Evolutionary conservation across 2,113 vertebrate genomes (phyloP).

Genomic region (Coracopsis vasa): DNA sequence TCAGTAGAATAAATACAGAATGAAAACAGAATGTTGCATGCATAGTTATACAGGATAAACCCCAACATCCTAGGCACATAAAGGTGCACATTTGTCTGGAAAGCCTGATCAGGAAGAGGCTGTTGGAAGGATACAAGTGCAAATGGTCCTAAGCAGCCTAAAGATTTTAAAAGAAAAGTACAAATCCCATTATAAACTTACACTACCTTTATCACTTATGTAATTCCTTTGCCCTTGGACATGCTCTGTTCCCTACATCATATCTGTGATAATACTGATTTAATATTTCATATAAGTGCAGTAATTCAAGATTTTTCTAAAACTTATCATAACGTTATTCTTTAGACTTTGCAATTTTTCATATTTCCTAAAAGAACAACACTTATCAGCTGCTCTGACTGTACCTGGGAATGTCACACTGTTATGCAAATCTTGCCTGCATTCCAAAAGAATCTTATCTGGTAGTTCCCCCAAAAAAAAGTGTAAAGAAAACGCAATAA

Average conservation of each 20-base stretch:
- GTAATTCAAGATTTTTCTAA: background rate
- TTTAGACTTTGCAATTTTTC: background rate
- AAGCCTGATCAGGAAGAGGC: background rate
- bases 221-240: background rate
- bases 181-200: background rate
- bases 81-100: background rate
- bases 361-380: background rate
- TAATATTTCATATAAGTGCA: background rate
- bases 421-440: constrained; percentile 6
- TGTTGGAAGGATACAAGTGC: background rate
- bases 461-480: background rate
- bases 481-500: background rate
- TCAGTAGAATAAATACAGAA: background rate
- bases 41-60: background rate
- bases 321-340: background rate
- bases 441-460: constrained; percentile 4
- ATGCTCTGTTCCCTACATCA: background rate
- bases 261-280: background rate
- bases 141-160: background rate
- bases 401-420: background rate
- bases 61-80: fast-evolving
- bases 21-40: background rate
- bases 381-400: background rate
- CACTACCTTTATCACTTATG: background rate
- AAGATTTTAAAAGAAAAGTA: background rate